These are phyloP conservation scores for Orgyia antiqua DNA, from an alignment of 2,888 invertebrate species.

Conservation along the genomic window DNA sequence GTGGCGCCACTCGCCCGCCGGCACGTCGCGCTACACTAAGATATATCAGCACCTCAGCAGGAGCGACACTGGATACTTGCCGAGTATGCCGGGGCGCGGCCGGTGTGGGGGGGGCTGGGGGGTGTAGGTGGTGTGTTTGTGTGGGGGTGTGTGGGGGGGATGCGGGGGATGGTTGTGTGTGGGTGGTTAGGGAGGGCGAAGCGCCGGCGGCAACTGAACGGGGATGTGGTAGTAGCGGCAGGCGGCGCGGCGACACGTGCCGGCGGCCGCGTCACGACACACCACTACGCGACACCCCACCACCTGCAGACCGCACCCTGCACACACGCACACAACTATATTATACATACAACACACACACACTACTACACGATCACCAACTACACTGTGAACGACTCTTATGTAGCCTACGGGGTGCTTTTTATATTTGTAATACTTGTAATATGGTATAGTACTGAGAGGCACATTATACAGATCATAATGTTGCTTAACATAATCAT, in stretches of 20 bases:
- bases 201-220: constrained; percentile 90
- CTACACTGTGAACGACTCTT: no score
- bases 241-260: constrained; percentile 93
- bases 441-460: no score
- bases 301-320: constrained; percentile 97
- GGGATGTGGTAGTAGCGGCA: constrained; percentile 99
- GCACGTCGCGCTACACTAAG: constrained; percentile 45
- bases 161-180: neutral
- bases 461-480: no score
- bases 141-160: constrained; percentile 4
- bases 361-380: constrained; percentile 5
- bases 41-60: constrained; percentile 56
- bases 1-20: constrained; percentile 29
- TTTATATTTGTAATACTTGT: no score
- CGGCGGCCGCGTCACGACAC: constrained; percentile 96
- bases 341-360: constrained; percentile 1
- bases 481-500: no score
- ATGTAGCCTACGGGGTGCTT: no score
- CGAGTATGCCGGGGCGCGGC: constrained; percentile 55
- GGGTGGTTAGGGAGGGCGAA: constrained; percentile 67
- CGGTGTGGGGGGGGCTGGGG: constrained; percentile 22
- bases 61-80: constrained; percentile 44
- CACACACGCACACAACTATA: constrained; percentile 21
- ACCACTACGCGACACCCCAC: constrained; percentile 96
- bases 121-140: neutral